phyloP scores from a whole-genome alignment of 2,888 invertebrate genomes.

The Eremobia ochroleuca region DNA sequence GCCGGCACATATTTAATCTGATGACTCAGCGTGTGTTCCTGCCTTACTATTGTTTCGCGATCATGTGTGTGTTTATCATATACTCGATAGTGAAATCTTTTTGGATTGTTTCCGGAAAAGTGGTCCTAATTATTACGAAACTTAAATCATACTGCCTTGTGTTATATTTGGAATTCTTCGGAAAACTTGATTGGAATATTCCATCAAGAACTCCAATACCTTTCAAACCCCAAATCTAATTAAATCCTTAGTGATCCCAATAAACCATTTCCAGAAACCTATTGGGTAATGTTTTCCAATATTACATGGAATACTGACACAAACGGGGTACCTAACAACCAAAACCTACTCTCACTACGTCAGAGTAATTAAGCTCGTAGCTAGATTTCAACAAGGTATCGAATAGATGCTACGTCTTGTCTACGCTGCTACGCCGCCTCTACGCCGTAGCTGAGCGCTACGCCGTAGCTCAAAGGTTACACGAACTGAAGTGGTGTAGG shows the following conservation, averaged over 20 bases:
- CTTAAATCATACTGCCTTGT: neutral
- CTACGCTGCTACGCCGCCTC: slow-evolving; percentile 26
- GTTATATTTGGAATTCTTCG: too few species aligned
- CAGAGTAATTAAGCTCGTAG: slow-evolving; percentile 23
- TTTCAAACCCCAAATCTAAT: neutral
- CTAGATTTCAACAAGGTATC: slow-evolving; percentile 35
- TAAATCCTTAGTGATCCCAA: neutral
- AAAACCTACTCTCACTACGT: neutral
- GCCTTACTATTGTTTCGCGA: slow-evolving; percentile 52
- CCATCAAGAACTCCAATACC: neutral
- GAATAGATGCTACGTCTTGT: slow-evolving; percentile 32
- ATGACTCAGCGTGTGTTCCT: slow-evolving; percentile 68
- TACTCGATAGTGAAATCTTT: slow-evolving; percentile 17
- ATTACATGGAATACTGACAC: neutral
- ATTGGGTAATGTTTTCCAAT: neutral
- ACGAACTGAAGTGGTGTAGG: slow-evolving; percentile 46
- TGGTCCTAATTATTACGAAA: neutral
- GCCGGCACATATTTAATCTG: slow-evolving; percentile 70
- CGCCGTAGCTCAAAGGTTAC: slow-evolving; percentile 56
- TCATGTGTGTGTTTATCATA: neutral
- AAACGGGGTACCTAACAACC: neutral
- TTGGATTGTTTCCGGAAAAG: neutral
- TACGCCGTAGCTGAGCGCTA: slow-evolving; percentile 52
- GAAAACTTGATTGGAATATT: neutral
- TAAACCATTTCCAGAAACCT: slow-evolving; percentile 5